A percentile compares a stretch with the other conserved stretches of the same genome.
Conservation (phyloP, 2,797 vertebrate genomes). For the Leptoclinus maculatus region DNA sequence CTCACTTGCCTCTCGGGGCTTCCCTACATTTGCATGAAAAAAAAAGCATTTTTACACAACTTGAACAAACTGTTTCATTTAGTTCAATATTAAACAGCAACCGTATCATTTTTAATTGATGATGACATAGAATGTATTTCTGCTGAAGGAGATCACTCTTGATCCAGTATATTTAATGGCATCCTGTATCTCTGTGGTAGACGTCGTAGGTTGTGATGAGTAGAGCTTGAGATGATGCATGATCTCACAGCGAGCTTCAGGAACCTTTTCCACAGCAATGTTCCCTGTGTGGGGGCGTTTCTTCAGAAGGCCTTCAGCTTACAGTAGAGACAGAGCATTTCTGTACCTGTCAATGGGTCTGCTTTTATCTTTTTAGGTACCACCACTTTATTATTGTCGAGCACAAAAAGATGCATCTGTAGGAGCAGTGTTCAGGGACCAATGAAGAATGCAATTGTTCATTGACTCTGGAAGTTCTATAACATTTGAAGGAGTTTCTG, state of each 20-base stretch:
- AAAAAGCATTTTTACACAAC: conserved; percentile 43
- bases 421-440: conserved; percentile 42
- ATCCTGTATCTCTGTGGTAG: conserved; percentile 28
- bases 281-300: conserved; percentile 37
- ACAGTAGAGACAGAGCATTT: neutral
- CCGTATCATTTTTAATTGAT: conserved; percentile 32
- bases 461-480: neutral
- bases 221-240: conserved; percentile 23
- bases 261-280: conserved; percentile 13
- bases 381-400: conserved; percentile 19
- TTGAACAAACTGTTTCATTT: conserved; percentile 27
- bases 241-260: conserved; percentile 33
- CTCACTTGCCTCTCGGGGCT: neutral
- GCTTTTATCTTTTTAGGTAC: neutral
- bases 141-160: conserved; percentile 20
- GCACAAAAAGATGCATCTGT: neutral
- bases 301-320: conserved; percentile 8
- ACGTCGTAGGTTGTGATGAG: conserved; percentile 1
- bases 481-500: neutral
- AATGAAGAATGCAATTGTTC: conserved; percentile 26
- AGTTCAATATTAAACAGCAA: conserved; percentile 15
- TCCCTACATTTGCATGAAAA: conserved; percentile 58
- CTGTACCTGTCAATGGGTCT: conserved; percentile 2
- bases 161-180: conserved; percentile 40
- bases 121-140: conserved; percentile 59